Base-by-base conservation (phyloP, 2,113 vertebrate species). In the Xiphophorus maculatus region DNA sequence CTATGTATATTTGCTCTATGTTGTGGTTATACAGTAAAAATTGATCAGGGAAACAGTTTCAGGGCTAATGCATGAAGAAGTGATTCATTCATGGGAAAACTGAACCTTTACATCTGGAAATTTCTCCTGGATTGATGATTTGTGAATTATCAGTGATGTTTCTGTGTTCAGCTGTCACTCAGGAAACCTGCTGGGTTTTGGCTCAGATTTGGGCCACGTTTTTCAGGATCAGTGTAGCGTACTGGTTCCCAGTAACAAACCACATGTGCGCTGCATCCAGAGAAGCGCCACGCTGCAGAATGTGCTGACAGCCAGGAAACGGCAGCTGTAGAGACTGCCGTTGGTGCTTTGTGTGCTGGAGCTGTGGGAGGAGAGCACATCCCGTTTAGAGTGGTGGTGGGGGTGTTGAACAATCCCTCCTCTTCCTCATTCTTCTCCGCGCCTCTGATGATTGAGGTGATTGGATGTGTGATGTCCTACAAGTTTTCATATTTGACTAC, bases 281-380 rank as follows among this genome's bases (percentile, higher is more conserved):
- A 84, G 77, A 83, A 82, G 72, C 54, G 40, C 69, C 63, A 89
- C 82, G 74, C 69, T 75, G 72, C 80, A 85, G 84, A 93, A 91
- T 91, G 87, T 91, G 91, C 92, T 92, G 92, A 91, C 83, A 0
- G 54, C 11, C 54, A 71, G 79, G 66, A 88, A 90, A 88, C 72
- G 14, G 28, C n/a, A 54, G 65, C 71, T 32, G 78, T 77, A 83
- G 73, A 76, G 81, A 84, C 82, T 29, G 83, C 80, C 4, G 73
- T 48, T 65, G 76, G 74, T 83, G 88, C 83, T 90, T 84, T 91
- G 86, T 89, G 82, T 61, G 72, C 80, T 63, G 69, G 73, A 67
- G 79, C 6, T 14, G 85, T 85, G 85, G 68, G 78, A 69, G 85
- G 76, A 51, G 62, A 48, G 17, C 15, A 48, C 44, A 17, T 48